Conservation (phyloP, 1,140 invertebrate species). For the Heliconius nattereri region DNA sequence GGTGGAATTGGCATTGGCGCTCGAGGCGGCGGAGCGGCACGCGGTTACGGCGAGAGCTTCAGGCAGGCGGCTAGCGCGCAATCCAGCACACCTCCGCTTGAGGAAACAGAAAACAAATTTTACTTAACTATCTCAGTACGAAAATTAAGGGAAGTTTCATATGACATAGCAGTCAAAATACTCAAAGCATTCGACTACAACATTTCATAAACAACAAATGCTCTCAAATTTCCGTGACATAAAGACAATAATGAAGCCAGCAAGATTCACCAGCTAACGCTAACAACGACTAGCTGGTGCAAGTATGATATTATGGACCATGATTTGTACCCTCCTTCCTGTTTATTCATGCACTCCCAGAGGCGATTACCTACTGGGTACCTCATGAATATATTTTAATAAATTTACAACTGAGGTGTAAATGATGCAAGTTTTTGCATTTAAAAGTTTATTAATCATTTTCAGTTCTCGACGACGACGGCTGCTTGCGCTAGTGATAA, state of each 20-base stretch:
- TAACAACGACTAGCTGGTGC: not conserved
- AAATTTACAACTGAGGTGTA: constrained; percentile 68
- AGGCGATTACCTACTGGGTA: constrained; percentile 68
- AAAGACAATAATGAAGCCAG: not conserved
- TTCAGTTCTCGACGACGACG: constrained; percentile 16
- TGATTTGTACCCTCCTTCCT: constrained; percentile 68
- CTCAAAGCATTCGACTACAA: not conserved
- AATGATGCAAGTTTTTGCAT: constrained; percentile 76
- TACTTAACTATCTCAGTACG: too few species aligned
- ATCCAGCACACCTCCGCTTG: too few species aligned
- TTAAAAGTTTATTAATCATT: constrained; percentile 58
- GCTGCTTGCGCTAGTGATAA: constrained; percentile 17
- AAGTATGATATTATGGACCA: constrained; percentile 30
- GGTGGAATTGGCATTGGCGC: too few species aligned
- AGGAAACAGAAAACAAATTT: too few species aligned
- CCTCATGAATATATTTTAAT: constrained; percentile 77
- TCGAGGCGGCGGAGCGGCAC: too few species aligned
- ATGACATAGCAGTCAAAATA: not conserved
- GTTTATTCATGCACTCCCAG: constrained; percentile 73
- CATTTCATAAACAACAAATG: not conserved
- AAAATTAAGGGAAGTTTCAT: too few species aligned
- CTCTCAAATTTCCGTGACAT: not conserved
- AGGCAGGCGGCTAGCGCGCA: too few species aligned
- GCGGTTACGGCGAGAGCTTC: too few species aligned
- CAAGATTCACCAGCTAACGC: constrained; percentile 8